Evolutionary conservation across 1,140 invertebrate genomes (phyloP).

Genomic region (Tribolium castaneum): DNA sequence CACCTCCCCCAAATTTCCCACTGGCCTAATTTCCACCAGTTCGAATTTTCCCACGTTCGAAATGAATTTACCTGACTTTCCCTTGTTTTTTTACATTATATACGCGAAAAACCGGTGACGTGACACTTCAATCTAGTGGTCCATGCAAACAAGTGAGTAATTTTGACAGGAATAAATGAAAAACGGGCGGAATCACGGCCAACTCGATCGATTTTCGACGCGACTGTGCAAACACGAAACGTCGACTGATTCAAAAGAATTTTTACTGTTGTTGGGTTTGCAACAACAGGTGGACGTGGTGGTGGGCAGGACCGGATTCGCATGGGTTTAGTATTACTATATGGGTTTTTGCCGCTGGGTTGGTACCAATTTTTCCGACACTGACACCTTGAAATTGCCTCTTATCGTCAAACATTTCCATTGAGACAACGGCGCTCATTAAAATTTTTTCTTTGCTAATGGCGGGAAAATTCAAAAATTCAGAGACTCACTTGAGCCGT

Average conservation of each 20-base stretch:
- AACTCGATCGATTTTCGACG: slow-evolving; percentile 12
- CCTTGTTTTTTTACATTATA: background rate
- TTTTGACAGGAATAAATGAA: background rate
- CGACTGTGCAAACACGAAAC: slow-evolving; percentile 13
- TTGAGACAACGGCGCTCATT: too few relatives aligned
- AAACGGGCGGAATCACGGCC: background rate
- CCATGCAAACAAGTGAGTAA: background rate
- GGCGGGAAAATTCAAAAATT: slow-evolving; percentile 41
- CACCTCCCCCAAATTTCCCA: background rate
- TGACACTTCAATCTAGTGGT: background rate
- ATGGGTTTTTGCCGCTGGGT: background rate
- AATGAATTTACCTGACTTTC: too few relatives aligned
- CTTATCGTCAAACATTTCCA: background rate
- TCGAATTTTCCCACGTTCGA: background rate
- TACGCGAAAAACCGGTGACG: background rate
- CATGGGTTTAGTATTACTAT: background rate
- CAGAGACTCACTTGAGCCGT: slow-evolving; percentile 57
- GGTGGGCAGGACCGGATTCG: slow-evolving; percentile 1
- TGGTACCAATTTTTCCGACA: background rate
- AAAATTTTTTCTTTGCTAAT: background rate
- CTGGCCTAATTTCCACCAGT: background rate
- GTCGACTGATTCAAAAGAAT: slow-evolving; percentile 5
- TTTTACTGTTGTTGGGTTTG: background rate
- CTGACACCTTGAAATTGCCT: background rate
- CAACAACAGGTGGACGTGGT: slow-evolving; percentile 25